Percentiles rank a stretch among this genome's conserved stretches.
Evolutionary conservation across 2,797 vertebrate species (phyloP).

Genomic region (Rhabdomys pumilio): DNA sequence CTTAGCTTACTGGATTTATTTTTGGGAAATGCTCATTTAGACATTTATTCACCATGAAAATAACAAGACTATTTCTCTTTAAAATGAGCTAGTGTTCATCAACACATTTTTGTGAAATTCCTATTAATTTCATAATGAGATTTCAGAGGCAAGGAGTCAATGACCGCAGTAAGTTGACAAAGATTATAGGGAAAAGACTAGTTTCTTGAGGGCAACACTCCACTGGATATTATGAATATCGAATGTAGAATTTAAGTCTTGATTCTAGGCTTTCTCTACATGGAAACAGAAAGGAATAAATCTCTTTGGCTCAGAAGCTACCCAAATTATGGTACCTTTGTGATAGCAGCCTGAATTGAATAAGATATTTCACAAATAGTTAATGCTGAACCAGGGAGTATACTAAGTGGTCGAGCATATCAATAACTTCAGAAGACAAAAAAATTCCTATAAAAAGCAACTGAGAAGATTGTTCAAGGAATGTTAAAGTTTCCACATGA

Average conservation of each 20-base stretch:
- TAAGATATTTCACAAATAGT: not conserved
- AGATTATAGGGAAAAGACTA: not conserved
- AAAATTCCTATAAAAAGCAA: not conserved
- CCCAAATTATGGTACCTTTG: not conserved
- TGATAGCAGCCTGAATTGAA: not conserved
- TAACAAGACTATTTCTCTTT: not conserved
- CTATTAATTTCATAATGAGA: not conserved
- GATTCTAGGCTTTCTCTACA: not conserved
- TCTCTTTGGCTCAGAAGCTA: not conserved
- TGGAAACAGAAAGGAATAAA: not conserved
- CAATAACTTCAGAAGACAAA: conserved; percentile 4
- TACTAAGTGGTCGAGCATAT: not conserved
- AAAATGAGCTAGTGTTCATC: not conserved
- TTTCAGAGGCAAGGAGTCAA: not conserved
- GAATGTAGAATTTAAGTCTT: not conserved
- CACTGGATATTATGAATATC: not conserved
- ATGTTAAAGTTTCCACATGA: not conserved
- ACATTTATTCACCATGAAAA: not conserved
- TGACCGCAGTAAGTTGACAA: not conserved
- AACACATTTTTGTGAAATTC: not conserved
- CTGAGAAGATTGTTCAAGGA: not conserved
- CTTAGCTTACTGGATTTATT: not conserved
- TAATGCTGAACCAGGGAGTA: not conserved
- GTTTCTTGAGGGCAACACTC: not conserved
- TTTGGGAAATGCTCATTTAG: conserved; percentile 13